phyloP scores from a whole-genome alignment of 2,113 vertebrate species.

The Hyla sarda region DNA sequence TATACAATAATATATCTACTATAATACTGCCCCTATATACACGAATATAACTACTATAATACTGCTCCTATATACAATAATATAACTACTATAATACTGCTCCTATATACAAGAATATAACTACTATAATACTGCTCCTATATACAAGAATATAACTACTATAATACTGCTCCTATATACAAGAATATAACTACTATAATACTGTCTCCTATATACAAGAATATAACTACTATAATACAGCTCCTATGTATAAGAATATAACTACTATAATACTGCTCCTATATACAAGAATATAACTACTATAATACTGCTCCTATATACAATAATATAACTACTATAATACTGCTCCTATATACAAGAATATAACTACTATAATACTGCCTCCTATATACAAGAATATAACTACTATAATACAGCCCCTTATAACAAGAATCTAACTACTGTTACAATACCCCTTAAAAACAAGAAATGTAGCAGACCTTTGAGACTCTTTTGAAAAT shows the following conservation, averaged over 20 bases:
- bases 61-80: not conserved
- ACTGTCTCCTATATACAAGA: not conserved
- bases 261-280: slow-evolving; percentile 1
- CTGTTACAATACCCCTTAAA: not conserved
- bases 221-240: slow-evolving; percentile 11
- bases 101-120: not conserved
- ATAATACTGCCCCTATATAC: not conserved
- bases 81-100: not conserved
- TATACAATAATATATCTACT: not conserved
- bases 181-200: slow-evolving; percentile 14
- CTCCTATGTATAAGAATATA: not conserved
- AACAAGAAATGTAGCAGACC: not conserved
- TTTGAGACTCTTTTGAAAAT: too few species aligned
- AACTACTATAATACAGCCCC: not conserved
- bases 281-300: not conserved
- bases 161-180: slow-evolving; percentile 3
- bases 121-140: slow-evolving; percentile 1
- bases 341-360: not conserved
- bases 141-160: slow-evolving; percentile 1
- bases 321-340: not conserved
- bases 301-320: not conserved
- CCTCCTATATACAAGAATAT: not conserved
- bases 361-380: too few species aligned
- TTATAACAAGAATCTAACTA: slow-evolving; percentile 8
- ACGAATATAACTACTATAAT: not conserved